Base-by-base conservation (phyloP, 2,888 invertebrate genomes). In the Plebejus anna region DNA sequence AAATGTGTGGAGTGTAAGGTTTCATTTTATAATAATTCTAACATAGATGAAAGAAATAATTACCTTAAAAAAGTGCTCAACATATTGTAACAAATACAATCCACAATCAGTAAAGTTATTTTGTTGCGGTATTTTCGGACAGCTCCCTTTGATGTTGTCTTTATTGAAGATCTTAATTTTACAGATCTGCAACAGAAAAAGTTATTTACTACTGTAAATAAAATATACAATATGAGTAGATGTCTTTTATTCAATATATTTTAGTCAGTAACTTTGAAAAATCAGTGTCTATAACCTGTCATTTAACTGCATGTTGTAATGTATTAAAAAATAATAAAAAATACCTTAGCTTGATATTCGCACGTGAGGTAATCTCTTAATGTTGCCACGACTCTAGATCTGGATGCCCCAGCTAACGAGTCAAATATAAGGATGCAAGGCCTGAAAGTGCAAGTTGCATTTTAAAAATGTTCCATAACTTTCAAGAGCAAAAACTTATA, bases 71-170 rank as follows among this genome's bases (percentile, higher is more conserved):
- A 99, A 99, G 79, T 97, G 97, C 91, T 99, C 99, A 5, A 98
- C 98, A 94, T 99, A 99, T 88, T 99, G 98, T 76, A 99, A 93
- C 78, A 99, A 94, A 90, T 97, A 99, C 16, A 99, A 94, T 0
- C 99, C 99, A 91, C 99, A 99, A 89, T 99, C 99, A 66, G 97
- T 98, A 86, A 97, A 98, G 94, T 99, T 99, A 81, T 96, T 97
- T 91, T 99, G 99, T 87, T 99, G 98, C n/a, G 99, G 99, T 80
- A 98, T 98, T 92, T 97, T 97, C 0, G 98, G 98, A 84, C 96
- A 96, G 80, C 96, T 96, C 5, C 98, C 98, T 84, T 97, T 97
- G 83, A 99, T 97, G 71, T 96, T 96, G 82, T 97, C 96, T 87
- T 97, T 98, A 80, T 96, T 96, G 87, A 97, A 98, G 75, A 95